phyloP scores from a whole-genome alignment of 2,888 invertebrate species.

The Phania funesta region DNA sequence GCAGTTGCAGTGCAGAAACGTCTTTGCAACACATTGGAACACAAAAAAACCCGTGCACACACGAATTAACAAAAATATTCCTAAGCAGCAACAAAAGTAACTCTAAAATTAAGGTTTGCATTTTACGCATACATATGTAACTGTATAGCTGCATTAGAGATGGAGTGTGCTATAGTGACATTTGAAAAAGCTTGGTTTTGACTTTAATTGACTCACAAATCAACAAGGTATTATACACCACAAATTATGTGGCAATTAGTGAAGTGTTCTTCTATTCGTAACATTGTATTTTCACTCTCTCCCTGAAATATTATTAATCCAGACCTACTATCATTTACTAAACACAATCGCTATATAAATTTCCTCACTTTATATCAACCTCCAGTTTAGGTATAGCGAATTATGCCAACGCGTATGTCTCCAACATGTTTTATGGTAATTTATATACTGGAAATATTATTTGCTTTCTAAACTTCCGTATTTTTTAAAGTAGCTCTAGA shows the following conservation, averaged over 20 bases:
- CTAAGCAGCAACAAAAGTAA: not conserved
- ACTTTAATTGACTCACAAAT: slow-evolving; percentile 80
- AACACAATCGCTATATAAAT: not conserved
- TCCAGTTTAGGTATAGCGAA: slow-evolving; percentile 40
- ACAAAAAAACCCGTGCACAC: too few relatives aligned
- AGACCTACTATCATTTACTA: slow-evolving; percentile 18
- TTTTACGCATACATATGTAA: not conserved
- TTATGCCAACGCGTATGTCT: slow-evolving; percentile 63
- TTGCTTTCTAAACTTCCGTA: slow-evolving; percentile 64
- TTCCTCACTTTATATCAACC: slow-evolving; percentile 57
- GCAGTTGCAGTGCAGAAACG: slow-evolving; percentile 31
- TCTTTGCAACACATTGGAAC: slow-evolving; percentile 46
- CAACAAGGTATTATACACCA: slow-evolving; percentile 77
- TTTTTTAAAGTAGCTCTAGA: slow-evolving; percentile 65
- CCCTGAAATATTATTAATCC: slow-evolving; percentile 52
- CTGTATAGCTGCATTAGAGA: not conserved
- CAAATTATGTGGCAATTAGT: slow-evolving; percentile 76
- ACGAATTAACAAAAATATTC: too few relatives aligned
- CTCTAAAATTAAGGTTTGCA: slow-evolving; percentile 17
- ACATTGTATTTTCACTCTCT: slow-evolving; percentile 15
- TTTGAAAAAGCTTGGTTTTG: slow-evolving; percentile 73
- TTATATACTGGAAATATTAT: slow-evolving; percentile 75
- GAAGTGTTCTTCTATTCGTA: slow-evolving; percentile 56
- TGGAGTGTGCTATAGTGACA: slow-evolving; percentile 58
- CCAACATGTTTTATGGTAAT: slow-evolving; percentile 72